phyloP scores from a whole-genome alignment of 2,888 invertebrate species.

The Apoda limacodes region DNA sequence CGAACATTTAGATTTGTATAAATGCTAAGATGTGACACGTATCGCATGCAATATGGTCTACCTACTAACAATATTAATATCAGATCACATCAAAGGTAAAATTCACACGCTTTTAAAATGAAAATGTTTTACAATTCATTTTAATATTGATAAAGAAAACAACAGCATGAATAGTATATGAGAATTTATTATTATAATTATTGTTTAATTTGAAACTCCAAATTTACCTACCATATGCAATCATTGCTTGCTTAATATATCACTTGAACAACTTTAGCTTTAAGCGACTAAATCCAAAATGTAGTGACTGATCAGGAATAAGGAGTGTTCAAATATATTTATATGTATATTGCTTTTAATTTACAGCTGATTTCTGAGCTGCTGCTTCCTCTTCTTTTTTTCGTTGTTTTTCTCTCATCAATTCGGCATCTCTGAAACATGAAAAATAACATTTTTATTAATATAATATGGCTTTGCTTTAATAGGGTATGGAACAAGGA shows the following conservation, averaged over 20 bases:
- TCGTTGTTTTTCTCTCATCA: conserved; percentile 89
- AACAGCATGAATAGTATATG: conserved; percentile 6
- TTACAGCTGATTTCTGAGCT: conserved; percentile 44
- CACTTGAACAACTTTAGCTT: conserved; percentile 40
- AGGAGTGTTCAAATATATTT: background rate
- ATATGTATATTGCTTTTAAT: conserved; percentile 20
- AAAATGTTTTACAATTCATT: conserved; percentile 36
- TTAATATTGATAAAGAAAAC: conserved; percentile 5
- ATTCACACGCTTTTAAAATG: conserved; percentile 32
- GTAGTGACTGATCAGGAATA: conserved; percentile 31
- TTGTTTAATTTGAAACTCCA: too few species aligned
- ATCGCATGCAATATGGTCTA: too few species aligned
- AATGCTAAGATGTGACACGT: conserved; percentile 48
- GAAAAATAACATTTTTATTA: background rate
- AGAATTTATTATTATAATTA: conserved; percentile 20
- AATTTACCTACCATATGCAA: too few species aligned
- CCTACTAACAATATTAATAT: too few species aligned
- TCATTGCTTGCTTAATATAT: conserved; percentile 39
- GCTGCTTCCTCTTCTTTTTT: conserved; percentile 74
- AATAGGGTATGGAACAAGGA: too few species aligned
- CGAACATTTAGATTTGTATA: conserved; percentile 46
- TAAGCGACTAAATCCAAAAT: conserved; percentile 32
- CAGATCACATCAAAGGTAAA: too few species aligned
- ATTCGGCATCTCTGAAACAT: conserved; percentile 83
- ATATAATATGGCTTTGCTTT: too few species aligned